These are phyloP conservation scores for Frieseomelitta varia DNA, from an alignment of 1,140 invertebrate species.

Conservation along the genomic window DNA sequence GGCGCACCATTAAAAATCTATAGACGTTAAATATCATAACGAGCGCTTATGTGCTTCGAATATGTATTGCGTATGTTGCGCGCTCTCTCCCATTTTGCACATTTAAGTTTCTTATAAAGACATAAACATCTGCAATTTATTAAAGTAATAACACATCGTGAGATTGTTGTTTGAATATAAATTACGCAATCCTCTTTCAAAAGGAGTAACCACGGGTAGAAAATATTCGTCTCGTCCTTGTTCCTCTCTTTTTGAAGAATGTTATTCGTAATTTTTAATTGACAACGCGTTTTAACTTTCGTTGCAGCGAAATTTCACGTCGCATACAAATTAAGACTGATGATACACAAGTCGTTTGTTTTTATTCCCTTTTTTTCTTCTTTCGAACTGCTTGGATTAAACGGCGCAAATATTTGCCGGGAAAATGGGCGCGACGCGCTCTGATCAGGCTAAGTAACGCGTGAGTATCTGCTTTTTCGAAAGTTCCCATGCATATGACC, in stretches of 20 bases:
- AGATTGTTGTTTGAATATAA: no score
- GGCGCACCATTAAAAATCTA: no score
- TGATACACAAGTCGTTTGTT: not conserved
- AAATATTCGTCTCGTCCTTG: not conserved
- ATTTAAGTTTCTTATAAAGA: no score
- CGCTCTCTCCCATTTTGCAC: no score
- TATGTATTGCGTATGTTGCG: no score
- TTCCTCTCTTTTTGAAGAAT: not conserved
- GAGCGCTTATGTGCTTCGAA: no score
- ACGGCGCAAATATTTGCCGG: constrained; percentile 14
- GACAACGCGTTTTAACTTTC: no score
- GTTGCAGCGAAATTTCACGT: not conserved
- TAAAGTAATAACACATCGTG: no score
- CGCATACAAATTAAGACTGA: not conserved
- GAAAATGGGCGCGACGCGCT: not conserved
- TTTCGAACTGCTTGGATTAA: not conserved
- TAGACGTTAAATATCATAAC: no score
- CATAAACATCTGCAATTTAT: no score
- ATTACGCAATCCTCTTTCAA: not conserved
- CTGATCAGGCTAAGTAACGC: constrained; percentile 42
- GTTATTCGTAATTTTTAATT: not conserved
- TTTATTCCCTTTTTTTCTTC: no score
- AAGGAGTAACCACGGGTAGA: not conserved
- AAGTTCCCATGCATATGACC: constrained; percentile 66
- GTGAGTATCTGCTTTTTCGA: constrained; percentile 65